phyloP scores from a whole-genome alignment of 2,888 invertebrate species.

The Meiosimyza platycephala region DNA sequence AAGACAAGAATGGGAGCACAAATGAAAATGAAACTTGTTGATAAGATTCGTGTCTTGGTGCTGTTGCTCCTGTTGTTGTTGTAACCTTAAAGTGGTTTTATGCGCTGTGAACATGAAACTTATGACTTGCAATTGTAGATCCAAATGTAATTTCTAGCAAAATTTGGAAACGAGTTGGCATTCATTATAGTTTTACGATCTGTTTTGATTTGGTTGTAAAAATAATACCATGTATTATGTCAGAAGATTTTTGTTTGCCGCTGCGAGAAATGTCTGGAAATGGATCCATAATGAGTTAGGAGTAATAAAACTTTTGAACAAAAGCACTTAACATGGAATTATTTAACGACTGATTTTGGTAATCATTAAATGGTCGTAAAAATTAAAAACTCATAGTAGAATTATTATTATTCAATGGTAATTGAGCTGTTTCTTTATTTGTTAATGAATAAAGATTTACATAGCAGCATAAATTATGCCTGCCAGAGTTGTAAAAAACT shows the following conservation, averaged over 20 bases:
- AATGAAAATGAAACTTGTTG: slow-evolving; percentile 33
- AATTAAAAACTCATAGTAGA: background rate
- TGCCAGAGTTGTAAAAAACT: too few species aligned
- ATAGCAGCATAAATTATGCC: background rate
- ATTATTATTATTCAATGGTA: background rate
- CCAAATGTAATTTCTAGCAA: background rate
- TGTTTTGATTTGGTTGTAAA: slow-evolving; percentile 28
- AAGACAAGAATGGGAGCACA: slow-evolving; percentile 24
- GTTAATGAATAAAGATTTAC: background rate
- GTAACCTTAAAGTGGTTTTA: slow-evolving; percentile 57
- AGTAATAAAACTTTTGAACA: background rate
- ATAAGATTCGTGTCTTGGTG: slow-evolving; percentile 24
- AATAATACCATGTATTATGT: background rate
- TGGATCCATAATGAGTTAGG: slow-evolving; percentile 8
- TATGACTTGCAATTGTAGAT: slow-evolving; percentile 44
- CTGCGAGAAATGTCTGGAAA: background rate
- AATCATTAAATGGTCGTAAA: slow-evolving; percentile 27
- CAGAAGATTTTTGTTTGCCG: background rate
- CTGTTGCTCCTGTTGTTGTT: slow-evolving; percentile 42
- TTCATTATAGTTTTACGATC: slow-evolving; percentile 25
- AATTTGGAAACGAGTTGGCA: background rate
- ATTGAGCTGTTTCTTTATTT: background rate
- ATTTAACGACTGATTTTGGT: slow-evolving; percentile 1
- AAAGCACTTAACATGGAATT: slow-evolving; percentile 9
- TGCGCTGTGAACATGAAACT: slow-evolving; percentile 54